These are phyloP conservation scores for Brachionus plicatilis DNA, from an alignment of 1,140 invertebrate species.

Conservation along the genomic window DNA sequence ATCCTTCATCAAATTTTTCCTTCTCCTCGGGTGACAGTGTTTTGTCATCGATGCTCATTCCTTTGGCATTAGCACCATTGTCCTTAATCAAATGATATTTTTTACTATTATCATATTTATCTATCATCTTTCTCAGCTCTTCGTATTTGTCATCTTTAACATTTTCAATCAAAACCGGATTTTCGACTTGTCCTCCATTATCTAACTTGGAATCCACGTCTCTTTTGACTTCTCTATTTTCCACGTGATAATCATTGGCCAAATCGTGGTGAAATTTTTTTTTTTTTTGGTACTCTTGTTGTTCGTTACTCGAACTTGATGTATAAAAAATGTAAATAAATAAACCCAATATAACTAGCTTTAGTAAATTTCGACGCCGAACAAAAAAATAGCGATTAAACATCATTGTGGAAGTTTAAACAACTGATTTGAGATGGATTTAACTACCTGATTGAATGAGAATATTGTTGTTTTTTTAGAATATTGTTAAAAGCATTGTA, in stretches of 20 bases:
- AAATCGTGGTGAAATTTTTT: not conserved
- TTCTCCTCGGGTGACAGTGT: slow-evolving; percentile 71
- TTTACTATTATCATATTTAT: slow-evolving; percentile 18
- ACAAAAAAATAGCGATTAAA: slow-evolving; percentile 23
- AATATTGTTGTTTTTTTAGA: not conserved
- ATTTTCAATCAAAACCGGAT: not conserved
- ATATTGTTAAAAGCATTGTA: not conserved
- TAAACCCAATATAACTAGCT: not conserved
- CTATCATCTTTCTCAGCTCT: not conserved
- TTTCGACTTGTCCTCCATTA: not conserved
- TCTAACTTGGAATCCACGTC: not conserved
- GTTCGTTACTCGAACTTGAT: not conserved
- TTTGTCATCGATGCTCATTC: slow-evolving; percentile 76
- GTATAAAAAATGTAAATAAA: not conserved
- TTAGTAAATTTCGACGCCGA: not conserved
- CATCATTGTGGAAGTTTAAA: not conserved
- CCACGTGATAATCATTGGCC: not conserved
- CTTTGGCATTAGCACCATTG: slow-evolving; percentile 72
- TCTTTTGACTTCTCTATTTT: not conserved
- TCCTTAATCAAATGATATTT: slow-evolving; percentile 15
- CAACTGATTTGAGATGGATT: not conserved
- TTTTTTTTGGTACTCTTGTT: not conserved
- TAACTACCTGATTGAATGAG: not conserved
- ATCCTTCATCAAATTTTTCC: slow-evolving; percentile 82
- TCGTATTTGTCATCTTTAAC: not conserved